phyloP scores from a whole-genome alignment of 2,113 vertebrate genomes.

The Malurus melanocephalus region DNA sequence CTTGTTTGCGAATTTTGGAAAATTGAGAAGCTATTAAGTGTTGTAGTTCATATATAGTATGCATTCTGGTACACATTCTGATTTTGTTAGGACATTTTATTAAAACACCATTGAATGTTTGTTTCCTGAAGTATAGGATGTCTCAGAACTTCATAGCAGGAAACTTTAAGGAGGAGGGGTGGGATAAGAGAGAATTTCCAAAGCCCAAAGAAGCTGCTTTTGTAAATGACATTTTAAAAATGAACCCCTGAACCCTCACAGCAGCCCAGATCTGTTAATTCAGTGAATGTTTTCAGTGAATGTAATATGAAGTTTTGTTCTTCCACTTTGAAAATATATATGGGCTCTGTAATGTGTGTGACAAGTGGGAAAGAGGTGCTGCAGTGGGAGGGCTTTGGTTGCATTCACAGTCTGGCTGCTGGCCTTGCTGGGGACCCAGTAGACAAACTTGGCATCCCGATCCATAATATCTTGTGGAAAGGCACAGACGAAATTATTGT shows the following conservation, averaged over 20 bases:
- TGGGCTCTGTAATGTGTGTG: neutral
- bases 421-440: neutral
- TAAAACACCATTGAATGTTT: neutral
- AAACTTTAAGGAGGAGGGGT: neutral
- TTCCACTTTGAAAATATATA: neutral
- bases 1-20: neutral
- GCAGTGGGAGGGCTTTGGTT: neutral
- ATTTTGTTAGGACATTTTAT: neutral
- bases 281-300: neutral
- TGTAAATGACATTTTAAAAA: neutral
- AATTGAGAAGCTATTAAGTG: neutral
- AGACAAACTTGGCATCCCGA: neutral
- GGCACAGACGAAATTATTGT: neutral
- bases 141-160: neutral
- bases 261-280: neutral
- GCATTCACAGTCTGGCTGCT: neutral
- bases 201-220: neutral
- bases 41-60: neutral
- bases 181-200: neutral
- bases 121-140: neutral
- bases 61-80: neutral
- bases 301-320: neutral
- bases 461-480: neutral
- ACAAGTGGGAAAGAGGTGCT: fast-evolving
- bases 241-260: neutral